Conservation (phyloP, 2,797 vertebrate species). For the Podargus strigoides region DNA sequence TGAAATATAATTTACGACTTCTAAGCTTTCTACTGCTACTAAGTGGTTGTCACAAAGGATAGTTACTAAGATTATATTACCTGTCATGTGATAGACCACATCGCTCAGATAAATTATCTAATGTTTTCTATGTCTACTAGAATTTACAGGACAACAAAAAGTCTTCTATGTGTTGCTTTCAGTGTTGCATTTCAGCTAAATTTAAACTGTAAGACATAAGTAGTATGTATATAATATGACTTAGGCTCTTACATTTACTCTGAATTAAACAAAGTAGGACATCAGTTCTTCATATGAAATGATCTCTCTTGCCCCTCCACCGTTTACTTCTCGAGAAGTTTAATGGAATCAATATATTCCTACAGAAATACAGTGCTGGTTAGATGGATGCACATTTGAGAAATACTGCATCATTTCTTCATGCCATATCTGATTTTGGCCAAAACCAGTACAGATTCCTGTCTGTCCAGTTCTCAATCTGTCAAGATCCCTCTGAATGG, state of each 20-base stretch:
- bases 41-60: neutral
- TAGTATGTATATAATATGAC: neutral
- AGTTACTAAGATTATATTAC: neutral
- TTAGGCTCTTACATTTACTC: neutral
- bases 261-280: neutral
- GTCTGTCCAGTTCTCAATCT: neutral
- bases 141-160: neutral
- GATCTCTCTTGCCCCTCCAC: neutral
- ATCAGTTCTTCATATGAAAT: neutral
- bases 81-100: neutral
- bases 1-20: neutral
- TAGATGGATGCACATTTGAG: neutral
- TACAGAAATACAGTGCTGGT: neutral
- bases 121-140: neutral
- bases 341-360: neutral
- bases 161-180: neutral
- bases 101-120: neutral
- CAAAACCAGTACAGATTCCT: neutral
- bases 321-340: neutral
- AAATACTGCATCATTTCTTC: neutral
- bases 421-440: neutral
- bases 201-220: neutral
- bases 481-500: neutral
- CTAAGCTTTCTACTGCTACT: neutral
- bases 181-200: neutral